These are phyloP conservation scores for Nansenia antarctica DNA, from an alignment of 2,113 vertebrate genomes.

Conservation along the genomic window DNA sequence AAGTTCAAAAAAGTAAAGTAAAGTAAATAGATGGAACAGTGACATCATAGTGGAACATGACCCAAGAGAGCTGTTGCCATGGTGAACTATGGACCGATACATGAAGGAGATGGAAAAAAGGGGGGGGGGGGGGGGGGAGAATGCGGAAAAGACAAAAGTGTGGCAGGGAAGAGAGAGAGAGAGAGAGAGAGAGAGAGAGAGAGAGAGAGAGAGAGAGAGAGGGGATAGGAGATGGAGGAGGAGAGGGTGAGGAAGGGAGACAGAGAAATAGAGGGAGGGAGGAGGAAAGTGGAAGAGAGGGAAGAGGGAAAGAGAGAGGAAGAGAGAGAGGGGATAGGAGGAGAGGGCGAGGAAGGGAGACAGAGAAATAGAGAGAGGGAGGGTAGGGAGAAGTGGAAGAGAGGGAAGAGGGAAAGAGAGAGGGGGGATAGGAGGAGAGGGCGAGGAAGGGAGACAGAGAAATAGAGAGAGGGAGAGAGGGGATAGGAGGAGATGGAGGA, in stretches of 20 bases:
- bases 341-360: not conserved
- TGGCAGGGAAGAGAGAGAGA: no score
- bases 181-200: no score
- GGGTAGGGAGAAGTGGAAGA: not conserved
- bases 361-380: no score
- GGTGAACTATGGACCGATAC: no score
- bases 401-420: not conserved
- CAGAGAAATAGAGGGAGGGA: no score
- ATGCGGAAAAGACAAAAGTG: not conserved
- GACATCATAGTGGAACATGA: no score
- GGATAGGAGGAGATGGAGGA: no score
- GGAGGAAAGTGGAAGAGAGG: not conserved
- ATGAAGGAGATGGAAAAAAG: no score
- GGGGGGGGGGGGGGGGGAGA: constrained; percentile 19
- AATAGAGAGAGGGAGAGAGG: no score
- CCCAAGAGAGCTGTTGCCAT: no score
- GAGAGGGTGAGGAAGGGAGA: not conserved
- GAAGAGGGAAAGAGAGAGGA: not conserved
- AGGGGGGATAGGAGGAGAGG: not conserved
- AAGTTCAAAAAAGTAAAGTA: no score
- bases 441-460: not conserved
- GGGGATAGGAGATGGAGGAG: not conserved
- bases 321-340: not conserved
- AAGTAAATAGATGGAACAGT: no score
- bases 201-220: not conserved